A percentile compares a stretch with the other conserved stretches of the same genome.
Conservation (phyloP, 1,140 invertebrate species). For the Vollenhovia emeryi region DNA sequence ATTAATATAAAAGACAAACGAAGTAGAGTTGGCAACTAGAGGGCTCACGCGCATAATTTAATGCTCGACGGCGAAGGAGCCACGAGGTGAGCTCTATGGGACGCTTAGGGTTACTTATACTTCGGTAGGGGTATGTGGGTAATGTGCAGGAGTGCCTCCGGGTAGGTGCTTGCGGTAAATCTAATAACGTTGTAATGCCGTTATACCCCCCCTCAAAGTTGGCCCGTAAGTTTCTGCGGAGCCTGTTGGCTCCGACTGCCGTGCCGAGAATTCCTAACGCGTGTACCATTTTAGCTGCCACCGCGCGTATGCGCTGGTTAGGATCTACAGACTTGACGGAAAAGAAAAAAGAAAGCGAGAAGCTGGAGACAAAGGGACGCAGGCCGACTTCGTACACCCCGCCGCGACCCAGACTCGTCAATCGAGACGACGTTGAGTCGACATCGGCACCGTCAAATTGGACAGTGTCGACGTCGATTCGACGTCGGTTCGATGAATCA, state of each 20-base stretch:
- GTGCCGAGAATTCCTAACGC: slow-evolving; percentile 80
- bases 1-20: slow-evolving; percentile 31
- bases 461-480: too few relatives aligned
- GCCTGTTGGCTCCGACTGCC: slow-evolving; percentile 72
- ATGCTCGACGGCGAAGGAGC: slow-evolving; percentile 59
- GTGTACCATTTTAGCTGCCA: slow-evolving; percentile 69
- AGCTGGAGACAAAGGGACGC: not conserved
- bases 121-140: slow-evolving; percentile 77
- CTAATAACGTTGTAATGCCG: slow-evolving; percentile 85
- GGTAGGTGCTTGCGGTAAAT: slow-evolving; percentile 85
- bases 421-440: too few relatives aligned
- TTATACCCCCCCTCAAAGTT: slow-evolving; percentile 80
- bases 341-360: slow-evolving; percentile 10
- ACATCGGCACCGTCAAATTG: too few relatives aligned
- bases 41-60: slow-evolving; percentile 70
- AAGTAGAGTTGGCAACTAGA: slow-evolving; percentile 44
- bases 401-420: too few relatives aligned
- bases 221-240: slow-evolving; percentile 75
- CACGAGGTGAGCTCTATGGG: slow-evolving; percentile 65
- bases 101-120: slow-evolving; percentile 82
- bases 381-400: not conserved
- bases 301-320: slow-evolving; percentile 31
- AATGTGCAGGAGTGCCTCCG: slow-evolving; percentile 78
- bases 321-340: slow-evolving; percentile 36
- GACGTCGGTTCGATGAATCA: too few relatives aligned